Base-by-base conservation (phyloP, 2,888 invertebrate genomes). In the Aethes cnicana region DNA sequence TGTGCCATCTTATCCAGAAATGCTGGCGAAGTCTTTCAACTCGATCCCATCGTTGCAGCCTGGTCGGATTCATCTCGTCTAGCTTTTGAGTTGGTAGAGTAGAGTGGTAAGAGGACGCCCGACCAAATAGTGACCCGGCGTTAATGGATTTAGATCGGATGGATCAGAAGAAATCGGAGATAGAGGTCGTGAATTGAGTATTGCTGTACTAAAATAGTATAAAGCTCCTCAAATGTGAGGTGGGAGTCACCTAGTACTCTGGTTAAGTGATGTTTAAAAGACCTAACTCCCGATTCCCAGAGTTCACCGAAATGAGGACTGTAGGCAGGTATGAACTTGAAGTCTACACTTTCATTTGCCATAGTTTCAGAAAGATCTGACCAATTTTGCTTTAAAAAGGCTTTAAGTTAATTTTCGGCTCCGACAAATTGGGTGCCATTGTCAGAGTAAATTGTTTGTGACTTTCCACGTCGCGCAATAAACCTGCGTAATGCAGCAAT, bases 401-500 rank as follows among this genome's bases (percentile, higher is more conserved):
- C 9, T 6, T 41, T 41, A 1, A 26, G 11, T 11, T 41, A 9
- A 18, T 26, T 41, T 28, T 18, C 11, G 3, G 26, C 26, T 9
- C 26, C 26, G 3, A n/a, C 9, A 26, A 26, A 26, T 8, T 9
- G 9, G 9, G 26, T 26, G 3, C n/a, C 26, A 9, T 26, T 26
- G 4, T 26, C 26, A 3, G 50, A 54, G 18, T 9, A 54, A 4
- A 55, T 33, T 4, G 26, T 26, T 8, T 9, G 26, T 3, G 26
- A 14, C 20, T 47, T 41, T 7, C 50, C 50, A 11, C 50, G 21
- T 1, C 53, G 53, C 26, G 53, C 42, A 6, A 56, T 49, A 28
- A 53, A 56, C 9, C 56, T 26, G 17, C 35, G 48, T 21, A 49
- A 26, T 7, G 53, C 50, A 4, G 46, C 35, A n/a, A 53, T 12